Evolutionary conservation across 2,888 invertebrate species (phyloP).

Genomic region (Drosophila mimetica): DNA sequence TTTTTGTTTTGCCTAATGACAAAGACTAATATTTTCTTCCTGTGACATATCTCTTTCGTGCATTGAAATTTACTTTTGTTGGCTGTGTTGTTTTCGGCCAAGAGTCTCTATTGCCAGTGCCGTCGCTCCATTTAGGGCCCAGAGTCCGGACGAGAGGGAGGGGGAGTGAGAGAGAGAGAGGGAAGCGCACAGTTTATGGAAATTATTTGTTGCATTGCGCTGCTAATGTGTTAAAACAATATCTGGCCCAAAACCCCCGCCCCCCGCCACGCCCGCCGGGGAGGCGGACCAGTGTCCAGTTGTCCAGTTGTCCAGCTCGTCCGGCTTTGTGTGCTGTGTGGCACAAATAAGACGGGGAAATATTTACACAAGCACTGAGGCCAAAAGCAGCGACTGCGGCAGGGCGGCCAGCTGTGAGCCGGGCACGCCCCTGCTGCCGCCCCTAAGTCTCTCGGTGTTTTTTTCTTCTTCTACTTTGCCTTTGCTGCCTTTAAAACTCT

Average conservation of each 20-base stretch:
- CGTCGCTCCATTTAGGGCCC: conserved; percentile 39
- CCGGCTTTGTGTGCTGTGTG: conserved; percentile 54
- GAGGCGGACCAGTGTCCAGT: conserved; percentile 25
- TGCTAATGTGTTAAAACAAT: conserved; percentile 84
- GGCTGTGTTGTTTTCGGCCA: conserved; percentile 25
- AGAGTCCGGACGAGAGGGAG: conserved; percentile 1
- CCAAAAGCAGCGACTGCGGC: conserved; percentile 6
- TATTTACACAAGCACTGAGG: conserved; percentile 69
- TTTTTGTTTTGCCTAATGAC: conserved; percentile 82
- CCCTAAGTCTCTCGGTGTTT: conserved; percentile 38
- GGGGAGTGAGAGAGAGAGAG: background rate
- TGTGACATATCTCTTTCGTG: conserved; percentile 81
- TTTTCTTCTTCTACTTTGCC: no score
- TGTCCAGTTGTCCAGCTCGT: conserved; percentile 3
- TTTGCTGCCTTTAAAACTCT: no score
- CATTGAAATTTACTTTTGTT: conserved; percentile 52
- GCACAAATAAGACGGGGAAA: conserved; percentile 74
- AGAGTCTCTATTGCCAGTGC: conserved; percentile 38
- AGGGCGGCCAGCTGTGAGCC: conserved; percentile 45
- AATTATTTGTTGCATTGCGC: conserved; percentile 83
- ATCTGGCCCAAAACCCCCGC: conserved; percentile 43
- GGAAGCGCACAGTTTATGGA: conserved; percentile 70
- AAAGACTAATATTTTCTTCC: conserved; percentile 84
- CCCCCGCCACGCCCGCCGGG: conserved; percentile 19
- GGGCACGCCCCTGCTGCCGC: conserved; percentile 61